Percentiles rank a stretch among this genome's conserved stretches.
Evolutionary conservation across 1,140 invertebrate species (phyloP).

Genomic region (Conus betulinus): DNA sequence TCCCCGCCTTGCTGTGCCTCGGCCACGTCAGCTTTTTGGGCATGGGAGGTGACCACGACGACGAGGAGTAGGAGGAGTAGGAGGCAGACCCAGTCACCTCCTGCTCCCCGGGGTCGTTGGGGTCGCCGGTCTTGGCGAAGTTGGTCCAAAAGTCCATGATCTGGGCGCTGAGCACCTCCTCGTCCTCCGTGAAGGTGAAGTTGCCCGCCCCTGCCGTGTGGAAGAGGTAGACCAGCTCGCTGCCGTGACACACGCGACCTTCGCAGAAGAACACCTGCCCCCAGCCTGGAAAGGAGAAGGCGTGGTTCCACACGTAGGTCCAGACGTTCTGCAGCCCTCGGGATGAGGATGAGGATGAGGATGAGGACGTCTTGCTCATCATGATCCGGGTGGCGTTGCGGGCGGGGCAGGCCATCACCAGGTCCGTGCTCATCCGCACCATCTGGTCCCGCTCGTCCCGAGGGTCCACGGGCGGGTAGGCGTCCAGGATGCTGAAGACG

Average conservation of each 20-base stretch:
- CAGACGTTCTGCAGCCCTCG: constrained; percentile 31
- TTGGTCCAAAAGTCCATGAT: constrained; percentile 67
- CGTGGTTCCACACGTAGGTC: constrained; percentile 63
- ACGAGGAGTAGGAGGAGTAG: too few species aligned
- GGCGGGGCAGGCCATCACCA: constrained; percentile 53
- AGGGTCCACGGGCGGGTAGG: constrained; percentile 45
- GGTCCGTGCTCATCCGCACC: constrained; percentile 49
- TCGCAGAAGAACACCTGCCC: constrained; percentile 61
- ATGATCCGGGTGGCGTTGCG: constrained; percentile 46
- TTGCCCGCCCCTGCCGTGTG: constrained; percentile 42
- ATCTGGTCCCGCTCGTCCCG: constrained; percentile 47
- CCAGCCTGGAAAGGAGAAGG: constrained; percentile 62
- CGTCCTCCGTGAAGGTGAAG: constrained; percentile 56
- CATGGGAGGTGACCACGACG: neutral
- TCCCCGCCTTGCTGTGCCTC: constrained; percentile 32
- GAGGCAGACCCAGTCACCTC: neutral
- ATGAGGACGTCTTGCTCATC: neutral
- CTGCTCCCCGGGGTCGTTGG: constrained; percentile 44
- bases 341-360: neutral
- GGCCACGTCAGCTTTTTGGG: constrained; percentile 46
- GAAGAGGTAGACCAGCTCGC: constrained; percentile 67
- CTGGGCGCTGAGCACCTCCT: constrained; percentile 50
- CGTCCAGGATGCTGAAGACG: constrained; percentile 26
- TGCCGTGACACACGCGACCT: constrained; percentile 65
- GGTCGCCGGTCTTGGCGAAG: constrained; percentile 66